Base-by-base conservation (phyloP, 2,113 vertebrate species). In the Lophura nycthemera region DNA sequence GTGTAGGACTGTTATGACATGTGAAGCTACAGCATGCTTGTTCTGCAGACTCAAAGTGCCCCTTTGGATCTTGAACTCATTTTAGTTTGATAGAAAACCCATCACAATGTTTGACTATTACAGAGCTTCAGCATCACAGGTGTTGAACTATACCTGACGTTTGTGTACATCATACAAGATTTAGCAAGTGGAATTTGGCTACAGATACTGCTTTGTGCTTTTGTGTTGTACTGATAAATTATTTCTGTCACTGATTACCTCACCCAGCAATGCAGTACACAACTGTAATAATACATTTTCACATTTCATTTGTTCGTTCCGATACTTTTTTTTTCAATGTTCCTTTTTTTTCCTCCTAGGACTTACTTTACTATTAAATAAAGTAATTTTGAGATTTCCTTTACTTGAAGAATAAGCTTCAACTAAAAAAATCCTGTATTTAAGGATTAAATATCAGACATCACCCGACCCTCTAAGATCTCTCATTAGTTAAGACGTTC, bases 81-180 rank as follows among this genome's bases (percentile, higher is more conserved):
- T 95, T 64, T 77, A 69, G 47, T 83, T 86, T 57, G 65, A 64
- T 47, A 81, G 85, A 92, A 92, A 94, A 78, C 61, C 69, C 69
- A 86, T 89, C 94, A 87, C 64, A 86, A 75, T 69, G 54, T 92
- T 95, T 94, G 88, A 75, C 91, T 94, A 2, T 67, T 78, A 77
- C 34, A 95, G 74, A 92, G 78, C 75, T 93, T 74, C 71, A 71
- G 50, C 57, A 67, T 72, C 76, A 45, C 54, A 57, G 52, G 21
- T 45, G 47, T 47, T 90, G 87, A 96, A 92, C 91, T 92, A 59
- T 21, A 70, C 75, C 47, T 89, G 60, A 74, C 0, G 0, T 71
- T 88, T 81, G 43, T 78, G 25, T 85, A 36, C 30, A 86, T 91
- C 83, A 65, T 38, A 77, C 47, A 74, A 59, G 77, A 73, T 4